phyloP scores from a whole-genome alignment of 2,888 invertebrate genomes.

The Dexiosoma caninum region DNA sequence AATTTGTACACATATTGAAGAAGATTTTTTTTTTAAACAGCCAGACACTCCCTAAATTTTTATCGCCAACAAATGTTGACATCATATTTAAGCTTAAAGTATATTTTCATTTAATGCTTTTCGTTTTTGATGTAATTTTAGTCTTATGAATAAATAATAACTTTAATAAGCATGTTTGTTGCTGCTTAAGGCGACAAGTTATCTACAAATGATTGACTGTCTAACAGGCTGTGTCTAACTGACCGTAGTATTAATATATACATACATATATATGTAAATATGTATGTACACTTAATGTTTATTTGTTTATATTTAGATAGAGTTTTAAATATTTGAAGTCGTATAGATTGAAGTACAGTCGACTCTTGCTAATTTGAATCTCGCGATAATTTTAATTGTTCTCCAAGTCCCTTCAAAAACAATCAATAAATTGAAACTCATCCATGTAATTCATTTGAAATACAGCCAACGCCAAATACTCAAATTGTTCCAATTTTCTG shows the following conservation, averaged over 20 bases:
- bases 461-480: no score
- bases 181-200: background rate
- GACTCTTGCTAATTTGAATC: no score
- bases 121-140: background rate
- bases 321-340: conserved; percentile 21
- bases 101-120: conserved; percentile 7
- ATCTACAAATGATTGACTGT: background rate
- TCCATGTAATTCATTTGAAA: no score
- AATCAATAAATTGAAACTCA: no score
- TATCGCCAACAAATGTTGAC: conserved; percentile 23
- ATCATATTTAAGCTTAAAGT: conserved; percentile 35
- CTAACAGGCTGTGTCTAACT: background rate
- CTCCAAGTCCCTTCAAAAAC: no score
- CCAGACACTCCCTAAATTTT: conserved; percentile 26
- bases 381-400: no score
- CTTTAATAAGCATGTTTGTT: conserved; percentile 13
- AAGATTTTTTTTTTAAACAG: background rate
- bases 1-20: background rate
- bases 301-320: background rate
- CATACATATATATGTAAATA: background rate
- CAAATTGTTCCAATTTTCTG: no score
- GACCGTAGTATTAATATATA: background rate
- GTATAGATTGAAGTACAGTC: conserved; percentile 14
- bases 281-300: background rate
- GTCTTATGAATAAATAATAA: conserved; percentile 12